Percentiles rank a stretch among this genome's conserved stretches.
phyloP scores from a whole-genome alignment of 2,797 vertebrate species.

The Chrysocyon brachyurus region DNA sequence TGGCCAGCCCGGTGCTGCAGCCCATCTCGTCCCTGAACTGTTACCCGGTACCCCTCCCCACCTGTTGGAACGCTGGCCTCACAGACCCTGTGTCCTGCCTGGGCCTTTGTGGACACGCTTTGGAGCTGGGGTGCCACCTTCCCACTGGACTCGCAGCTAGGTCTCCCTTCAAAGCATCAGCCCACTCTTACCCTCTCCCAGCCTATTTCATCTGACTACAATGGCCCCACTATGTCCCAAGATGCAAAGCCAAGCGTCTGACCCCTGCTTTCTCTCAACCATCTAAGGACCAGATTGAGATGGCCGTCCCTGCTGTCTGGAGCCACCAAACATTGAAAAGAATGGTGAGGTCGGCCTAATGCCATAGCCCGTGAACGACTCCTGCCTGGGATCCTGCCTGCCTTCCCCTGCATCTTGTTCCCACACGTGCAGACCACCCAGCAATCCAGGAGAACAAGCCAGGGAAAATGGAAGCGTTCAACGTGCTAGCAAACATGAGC shows the following conservation, averaged over 20 bases:
- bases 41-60: too few relatives aligned
- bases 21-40: background rate
- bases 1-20: accelerated
- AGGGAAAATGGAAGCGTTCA: too few relatives aligned
- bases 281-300: accelerated
- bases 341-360: accelerated
- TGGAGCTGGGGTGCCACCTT: accelerated
- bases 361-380: too few relatives aligned
- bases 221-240: accelerated
- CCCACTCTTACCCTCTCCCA: too few relatives aligned
- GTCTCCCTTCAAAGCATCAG: accelerated
- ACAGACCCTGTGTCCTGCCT: background rate
- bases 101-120: background rate
- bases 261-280: too few relatives aligned
- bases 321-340: too few relatives aligned
- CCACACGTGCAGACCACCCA: accelerated
- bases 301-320: too few relatives aligned
- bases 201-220: background rate
- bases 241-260: background rate
- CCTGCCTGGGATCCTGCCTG: accelerated
- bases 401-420: background rate
- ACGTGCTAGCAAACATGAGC: accelerated
- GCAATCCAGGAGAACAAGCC: too few relatives aligned
- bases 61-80: background rate
- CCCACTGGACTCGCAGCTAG: accelerated